Evolutionary conservation across 2,888 invertebrate genomes (phyloP), one percentile per base, ranked within the genome.

Genomic region (Lasioglossum calceatum): DNA sequence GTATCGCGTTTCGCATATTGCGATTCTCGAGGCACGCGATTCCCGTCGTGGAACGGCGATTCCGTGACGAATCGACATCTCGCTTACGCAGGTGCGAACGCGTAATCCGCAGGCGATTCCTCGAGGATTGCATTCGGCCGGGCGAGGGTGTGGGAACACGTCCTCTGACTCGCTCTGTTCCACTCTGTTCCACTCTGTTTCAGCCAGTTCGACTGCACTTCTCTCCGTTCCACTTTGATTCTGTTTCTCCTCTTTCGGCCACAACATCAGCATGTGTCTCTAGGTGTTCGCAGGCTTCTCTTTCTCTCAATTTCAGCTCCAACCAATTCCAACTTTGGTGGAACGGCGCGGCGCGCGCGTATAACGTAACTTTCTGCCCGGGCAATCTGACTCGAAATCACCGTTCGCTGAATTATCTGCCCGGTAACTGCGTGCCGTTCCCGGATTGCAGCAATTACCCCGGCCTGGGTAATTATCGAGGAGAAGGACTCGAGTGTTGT

Each of bases 371-470:
- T 94, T 93, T 54, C 92, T 94, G 75, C 94, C 92, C 89, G 91
- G 91, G 93, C 94, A 94, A 95, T 94, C 95, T 93, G 93, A 93
- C 93, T 94, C 93, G 93, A 91, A 95, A 95, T 94, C 94, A 93
- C 95, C 93, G 93, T 93, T 94, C 90, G 93, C 90, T 94, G 93
- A 95, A 95, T 95, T 94, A 95, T 95, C 94, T 71, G 84, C 78
- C 92, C 91, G 91, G 93, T 93, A 92, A 92, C 93, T 93, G 93
- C 92, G 92, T 92, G 92, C 93, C 93, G 92, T 94, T 94, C 93
- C 94, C 92, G 93, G 94, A 95, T 94, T 94, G 95, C 94, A 92
- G 94, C 94, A 95, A 95, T 95, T 95, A 95, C 94, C 93, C 88
- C 88, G 90, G 90, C 89, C 91, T 91, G 92, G 93, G 93, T 95